A percentile compares a stretch with the other conserved stretches of the same genome.
Evolutionary conservation across 2,888 invertebrate species (phyloP).

Genomic region (Pandemis corylana): DNA sequence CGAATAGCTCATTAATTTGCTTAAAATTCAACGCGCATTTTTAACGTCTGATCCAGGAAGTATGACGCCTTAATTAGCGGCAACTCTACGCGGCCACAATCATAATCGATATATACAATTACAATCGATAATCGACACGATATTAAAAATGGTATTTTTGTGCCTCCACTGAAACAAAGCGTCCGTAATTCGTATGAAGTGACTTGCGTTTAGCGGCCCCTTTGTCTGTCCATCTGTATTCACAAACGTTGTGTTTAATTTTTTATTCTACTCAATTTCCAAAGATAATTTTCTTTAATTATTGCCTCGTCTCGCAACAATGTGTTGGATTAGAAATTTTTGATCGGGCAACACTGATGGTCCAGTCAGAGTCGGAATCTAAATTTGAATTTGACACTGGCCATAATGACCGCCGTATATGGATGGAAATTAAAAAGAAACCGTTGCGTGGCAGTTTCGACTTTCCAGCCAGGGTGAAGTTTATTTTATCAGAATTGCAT

Average conservation of each 20-base stretch:
- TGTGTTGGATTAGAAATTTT: slow-evolving; percentile 41
- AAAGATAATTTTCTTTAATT: slow-evolving; percentile 78
- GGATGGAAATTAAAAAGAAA: slow-evolving; percentile 51
- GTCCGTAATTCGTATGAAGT: slow-evolving; percentile 81
- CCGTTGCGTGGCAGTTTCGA: slow-evolving; percentile 43
- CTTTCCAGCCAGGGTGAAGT: slow-evolving; percentile 47
- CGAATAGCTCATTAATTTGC: slow-evolving; percentile 11
- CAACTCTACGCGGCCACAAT: slow-evolving; percentile 55
- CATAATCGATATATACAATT: slow-evolving; percentile 64
- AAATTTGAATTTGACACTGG: slow-evolving; percentile 32
- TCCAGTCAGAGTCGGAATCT: slow-evolving; percentile 13
- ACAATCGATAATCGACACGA: slow-evolving; percentile 67
- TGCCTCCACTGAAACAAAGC: slow-evolving; percentile 78
- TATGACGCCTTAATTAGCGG: slow-evolving; percentile 71
- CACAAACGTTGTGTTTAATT: slow-evolving; percentile 68
- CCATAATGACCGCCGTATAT: slow-evolving; percentile 60
- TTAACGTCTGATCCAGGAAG: slow-evolving; percentile 18
- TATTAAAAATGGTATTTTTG: slow-evolving; percentile 77
- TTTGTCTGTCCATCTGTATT: slow-evolving; percentile 73
- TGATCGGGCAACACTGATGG: slow-evolving; percentile 49
- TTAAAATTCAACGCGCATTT: slow-evolving; percentile 32
- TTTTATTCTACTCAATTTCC: slow-evolving; percentile 63
- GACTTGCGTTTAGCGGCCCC: slow-evolving; percentile 76
- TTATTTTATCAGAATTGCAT: slow-evolving; percentile 51
- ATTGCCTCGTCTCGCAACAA: slow-evolving; percentile 53